Conservation (phyloP, 2,797 vertebrate genomes). For the Pelochelys cantorii region DNA sequence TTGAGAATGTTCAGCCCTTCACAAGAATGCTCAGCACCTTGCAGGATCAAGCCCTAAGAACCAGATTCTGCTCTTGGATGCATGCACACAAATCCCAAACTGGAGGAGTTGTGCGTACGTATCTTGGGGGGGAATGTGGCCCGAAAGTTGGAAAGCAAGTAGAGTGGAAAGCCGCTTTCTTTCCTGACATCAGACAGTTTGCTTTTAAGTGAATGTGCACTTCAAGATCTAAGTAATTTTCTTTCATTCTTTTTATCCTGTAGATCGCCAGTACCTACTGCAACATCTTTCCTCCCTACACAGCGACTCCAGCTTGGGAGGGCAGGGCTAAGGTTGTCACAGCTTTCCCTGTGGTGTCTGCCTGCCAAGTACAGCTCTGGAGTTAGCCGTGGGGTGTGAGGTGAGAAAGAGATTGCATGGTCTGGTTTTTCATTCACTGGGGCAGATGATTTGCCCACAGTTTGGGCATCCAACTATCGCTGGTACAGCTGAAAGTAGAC, state of each 20-base stretch:
- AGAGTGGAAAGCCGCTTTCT: constrained; percentile 77
- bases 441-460: constrained; percentile 81
- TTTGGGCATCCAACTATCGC: constrained; percentile 78
- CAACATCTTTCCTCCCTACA: constrained; percentile 91
- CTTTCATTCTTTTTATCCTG: constrained; percentile 88
- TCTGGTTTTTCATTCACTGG: constrained; percentile 84
- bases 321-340: constrained; percentile 89
- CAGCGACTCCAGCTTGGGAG: constrained; percentile 90
- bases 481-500: constrained; percentile 75
- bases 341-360: constrained; percentile 90
- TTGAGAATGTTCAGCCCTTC: neutral
- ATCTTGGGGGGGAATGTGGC: constrained; percentile 51
- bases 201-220: constrained; percentile 85
- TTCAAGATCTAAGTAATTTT: constrained; percentile 87
- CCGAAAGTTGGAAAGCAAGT: constrained; percentile 71
- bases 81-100: constrained; percentile 63
- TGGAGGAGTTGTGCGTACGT: constrained; percentile 58
- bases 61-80: constrained; percentile 59
- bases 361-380: constrained; percentile 90
- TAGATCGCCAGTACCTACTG: constrained; percentile 91
- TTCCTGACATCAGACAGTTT: constrained; percentile 81
- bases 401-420: constrained; percentile 91
- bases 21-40: constrained; percentile 37
- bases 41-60: constrained; percentile 45
- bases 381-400: constrained; percentile 90